Percentiles rank a stretch among this genome's conserved stretches.
These are phyloP conservation scores for Saxicola maurus DNA, from an alignment of 2,797 vertebrate genomes.

Conservation along the genomic window DNA sequence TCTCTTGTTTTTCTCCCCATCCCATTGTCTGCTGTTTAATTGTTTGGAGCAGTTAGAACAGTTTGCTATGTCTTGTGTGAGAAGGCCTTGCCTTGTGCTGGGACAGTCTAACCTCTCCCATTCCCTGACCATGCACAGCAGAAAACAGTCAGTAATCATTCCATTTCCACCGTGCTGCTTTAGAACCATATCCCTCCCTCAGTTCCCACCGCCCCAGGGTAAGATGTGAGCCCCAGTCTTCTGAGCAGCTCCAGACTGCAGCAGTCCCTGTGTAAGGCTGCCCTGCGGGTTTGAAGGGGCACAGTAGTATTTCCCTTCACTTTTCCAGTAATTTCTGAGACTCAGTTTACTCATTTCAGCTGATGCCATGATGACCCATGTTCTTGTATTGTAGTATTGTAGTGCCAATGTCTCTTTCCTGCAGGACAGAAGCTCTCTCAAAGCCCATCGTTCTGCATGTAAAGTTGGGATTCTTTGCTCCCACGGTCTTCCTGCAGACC, in stretches of 20 bases:
- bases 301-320: not conserved
- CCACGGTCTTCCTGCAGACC: not conserved
- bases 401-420: not conserved
- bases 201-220: accelerated
- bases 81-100: not conserved
- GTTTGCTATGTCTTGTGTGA: not conserved
- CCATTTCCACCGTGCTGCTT: accelerated
- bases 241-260: not conserved
- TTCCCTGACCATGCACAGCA: not conserved
- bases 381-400: not conserved
- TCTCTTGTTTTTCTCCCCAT: not conserved
- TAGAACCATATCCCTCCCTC: not conserved
- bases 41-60: not conserved
- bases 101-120: not conserved
- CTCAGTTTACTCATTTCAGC: not conserved
- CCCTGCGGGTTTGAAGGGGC: accelerated
- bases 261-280: not conserved
- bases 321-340: not conserved
- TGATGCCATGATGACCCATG: not conserved
- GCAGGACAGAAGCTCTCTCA: not conserved
- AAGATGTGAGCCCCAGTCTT: not conserved
- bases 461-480: not conserved
- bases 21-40: accelerated
- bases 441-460: accelerated
- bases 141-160: not conserved